A percentile compares a stretch with the other conserved stretches of the same genome.
phyloP scores from a whole-genome alignment of 2,888 invertebrate species.

The Lamproptera curius region DNA sequence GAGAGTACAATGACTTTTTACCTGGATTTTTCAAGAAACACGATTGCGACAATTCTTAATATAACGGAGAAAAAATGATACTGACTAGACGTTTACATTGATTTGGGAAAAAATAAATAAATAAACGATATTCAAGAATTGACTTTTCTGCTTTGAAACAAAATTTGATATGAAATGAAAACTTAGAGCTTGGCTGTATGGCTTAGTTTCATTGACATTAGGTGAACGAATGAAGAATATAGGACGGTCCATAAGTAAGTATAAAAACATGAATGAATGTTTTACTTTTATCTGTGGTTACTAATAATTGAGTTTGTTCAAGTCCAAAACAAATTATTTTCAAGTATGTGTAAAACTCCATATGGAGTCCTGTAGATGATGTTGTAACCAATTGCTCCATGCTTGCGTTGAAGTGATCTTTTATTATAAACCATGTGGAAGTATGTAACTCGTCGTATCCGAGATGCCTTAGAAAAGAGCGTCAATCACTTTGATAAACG shows the following conservation, averaged over 20 bases:
- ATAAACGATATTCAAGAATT: no score
- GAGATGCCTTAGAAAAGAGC: slow-evolving; percentile 70
- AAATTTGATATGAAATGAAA: no score
- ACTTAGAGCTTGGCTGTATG: no score
- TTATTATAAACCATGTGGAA: slow-evolving; percentile 67
- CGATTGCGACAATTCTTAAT: no score
- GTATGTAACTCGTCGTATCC: slow-evolving; percentile 70
- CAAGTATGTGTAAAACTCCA: slow-evolving; percentile 11
- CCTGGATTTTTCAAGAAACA: no score
- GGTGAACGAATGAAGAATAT: background rate
- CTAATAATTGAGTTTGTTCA: background rate
- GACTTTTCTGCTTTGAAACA: no score
- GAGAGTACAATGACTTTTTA: no score
- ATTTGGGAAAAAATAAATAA: no score
- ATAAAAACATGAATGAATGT: no score
- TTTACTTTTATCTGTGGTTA: background rate
- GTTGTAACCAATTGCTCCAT: slow-evolving; percentile 23
- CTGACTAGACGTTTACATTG: no score
- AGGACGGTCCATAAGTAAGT: background rate
- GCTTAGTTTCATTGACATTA: no score
- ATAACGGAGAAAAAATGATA: no score
- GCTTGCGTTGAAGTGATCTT: slow-evolving; percentile 15
- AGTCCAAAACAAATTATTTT: slow-evolving; percentile 3
- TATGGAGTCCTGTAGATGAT: slow-evolving; percentile 8
- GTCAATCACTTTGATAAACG: slow-evolving; percentile 70